phyloP scores from a whole-genome alignment of 2,888 invertebrate genomes.

The Malachius bipustulatus region DNA sequence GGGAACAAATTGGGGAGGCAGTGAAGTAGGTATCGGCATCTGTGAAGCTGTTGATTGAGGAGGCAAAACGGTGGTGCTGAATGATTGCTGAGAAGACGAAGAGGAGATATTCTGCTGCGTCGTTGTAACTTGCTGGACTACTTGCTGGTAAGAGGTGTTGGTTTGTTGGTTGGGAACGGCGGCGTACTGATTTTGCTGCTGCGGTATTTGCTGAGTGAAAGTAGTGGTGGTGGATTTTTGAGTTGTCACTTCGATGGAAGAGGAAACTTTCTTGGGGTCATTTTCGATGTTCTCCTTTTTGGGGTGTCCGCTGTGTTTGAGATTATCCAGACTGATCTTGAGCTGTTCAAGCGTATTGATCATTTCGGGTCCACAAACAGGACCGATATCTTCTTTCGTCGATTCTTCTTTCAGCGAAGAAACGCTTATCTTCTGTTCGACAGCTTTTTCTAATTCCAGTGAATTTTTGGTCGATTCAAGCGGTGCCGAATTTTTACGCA shows the following conservation, averaged over 20 bases:
- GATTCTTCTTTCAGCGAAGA: constrained; percentile 26
- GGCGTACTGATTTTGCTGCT: constrained; percentile 1
- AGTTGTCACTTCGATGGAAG: neutral
- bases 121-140: neutral
- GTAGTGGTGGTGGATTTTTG: constrained; percentile 10
- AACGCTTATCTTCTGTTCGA: constrained; percentile 27
- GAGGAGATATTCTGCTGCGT: constrained; percentile 1
- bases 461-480: constrained; percentile 20
- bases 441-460: constrained; percentile 21
- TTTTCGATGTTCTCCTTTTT: constrained; percentile 26
- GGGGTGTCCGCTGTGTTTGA: constrained; percentile 42
- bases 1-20: neutral
- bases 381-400: constrained; percentile 27
- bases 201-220: neutral
- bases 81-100: constrained; percentile 1
- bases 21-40: neutral
- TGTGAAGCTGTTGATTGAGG: neutral
- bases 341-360: constrained; percentile 45
- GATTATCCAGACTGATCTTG: constrained; percentile 45
- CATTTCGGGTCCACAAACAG: constrained; percentile 39
- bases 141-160: neutral
- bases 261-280: constrained; percentile 17
- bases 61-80: too few relatives aligned
- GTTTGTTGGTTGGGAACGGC: neutral
- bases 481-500: constrained; percentile 27